Evolutionary conservation across 2,888 invertebrate species (phyloP).

Genomic region (Alloplasta piceator): DNA sequence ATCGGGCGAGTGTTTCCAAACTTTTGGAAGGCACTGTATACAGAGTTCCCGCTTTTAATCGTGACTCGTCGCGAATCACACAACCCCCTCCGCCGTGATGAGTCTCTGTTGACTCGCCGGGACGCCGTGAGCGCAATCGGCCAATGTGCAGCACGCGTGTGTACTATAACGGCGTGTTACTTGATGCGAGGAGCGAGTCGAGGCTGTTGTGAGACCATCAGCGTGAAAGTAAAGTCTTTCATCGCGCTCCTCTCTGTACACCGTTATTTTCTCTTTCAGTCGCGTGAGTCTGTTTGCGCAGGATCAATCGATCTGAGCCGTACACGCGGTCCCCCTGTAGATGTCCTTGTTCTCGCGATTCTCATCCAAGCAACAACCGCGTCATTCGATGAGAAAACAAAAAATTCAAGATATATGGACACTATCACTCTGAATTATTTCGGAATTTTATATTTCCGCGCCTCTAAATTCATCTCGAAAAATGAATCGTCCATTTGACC

Average conservation of each 20-base stretch:
- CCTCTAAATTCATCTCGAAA: no score
- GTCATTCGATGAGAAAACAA: neutral
- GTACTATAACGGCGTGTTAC: neutral
- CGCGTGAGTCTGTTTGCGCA: neutral
- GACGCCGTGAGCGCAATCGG: no score
- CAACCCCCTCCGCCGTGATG: no score
- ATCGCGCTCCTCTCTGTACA: constrained; percentile 24
- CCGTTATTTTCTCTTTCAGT: constrained; percentile 38
- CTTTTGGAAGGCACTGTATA: neutral
- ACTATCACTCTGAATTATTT: no score
- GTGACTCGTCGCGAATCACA: constrained; percentile 1
- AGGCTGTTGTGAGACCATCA: constrained; percentile 26
- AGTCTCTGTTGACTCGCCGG: no score
- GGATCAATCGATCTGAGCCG: constrained; percentile 15
- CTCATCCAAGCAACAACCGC: no score
- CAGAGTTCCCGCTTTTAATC: neutral
- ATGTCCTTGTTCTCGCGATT: no score
- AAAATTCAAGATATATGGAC: neutral
- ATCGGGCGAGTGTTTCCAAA: no score
- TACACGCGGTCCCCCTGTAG: no score
- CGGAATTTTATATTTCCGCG: no score
- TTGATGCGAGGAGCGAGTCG: constrained; percentile 47
- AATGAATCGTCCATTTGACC: no score
- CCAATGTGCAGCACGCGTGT: no score
- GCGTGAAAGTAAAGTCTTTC: constrained; percentile 60